Percentiles rank a stretch among this genome's conserved stretches.
These are phyloP conservation scores for Sialis lutaria DNA, from an alignment of 2,888 invertebrate species.

Conservation along the genomic window DNA sequence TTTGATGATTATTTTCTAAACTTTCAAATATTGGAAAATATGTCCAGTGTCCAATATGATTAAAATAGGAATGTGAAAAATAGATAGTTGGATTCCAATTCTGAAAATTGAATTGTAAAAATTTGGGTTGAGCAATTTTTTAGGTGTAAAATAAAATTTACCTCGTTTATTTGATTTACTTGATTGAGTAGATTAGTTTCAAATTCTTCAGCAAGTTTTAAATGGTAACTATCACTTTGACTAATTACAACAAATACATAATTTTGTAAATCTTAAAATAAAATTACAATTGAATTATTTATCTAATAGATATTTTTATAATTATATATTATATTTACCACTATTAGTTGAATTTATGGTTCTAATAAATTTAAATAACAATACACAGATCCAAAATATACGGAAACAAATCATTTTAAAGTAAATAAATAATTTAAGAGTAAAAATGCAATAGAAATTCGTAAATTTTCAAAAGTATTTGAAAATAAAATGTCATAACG, in stretches of 20 bases:
- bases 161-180: constrained; percentile 24
- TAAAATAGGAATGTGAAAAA: constrained; percentile 37
- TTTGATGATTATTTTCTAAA: constrained; percentile 24
- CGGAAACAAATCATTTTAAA: too few species aligned
- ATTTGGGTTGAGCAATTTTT: neutral
- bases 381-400: too few species aligned
- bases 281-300: neutral
- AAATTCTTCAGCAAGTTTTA: constrained; percentile 36
- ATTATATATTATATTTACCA: too few species aligned
- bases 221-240: constrained; percentile 44
- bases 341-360: too few species aligned
- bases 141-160: constrained; percentile 7
- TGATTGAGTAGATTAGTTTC: constrained; percentile 36
- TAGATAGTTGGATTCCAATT: constrained; percentile 22
- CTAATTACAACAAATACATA: constrained; percentile 44
- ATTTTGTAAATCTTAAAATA: constrained; percentile 37
- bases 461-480: too few species aligned
- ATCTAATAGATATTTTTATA: too few species aligned
- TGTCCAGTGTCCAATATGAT: constrained; percentile 40
- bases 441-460: too few species aligned
- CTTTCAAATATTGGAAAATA: constrained; percentile 36
- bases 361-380: too few species aligned
- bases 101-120: constrained; percentile 6
- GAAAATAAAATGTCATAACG: too few species aligned
- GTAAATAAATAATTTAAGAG: too few species aligned